Evolutionary conservation across 2,888 invertebrate genomes (phyloP).

Genomic region (Cephus spinipes): DNA sequence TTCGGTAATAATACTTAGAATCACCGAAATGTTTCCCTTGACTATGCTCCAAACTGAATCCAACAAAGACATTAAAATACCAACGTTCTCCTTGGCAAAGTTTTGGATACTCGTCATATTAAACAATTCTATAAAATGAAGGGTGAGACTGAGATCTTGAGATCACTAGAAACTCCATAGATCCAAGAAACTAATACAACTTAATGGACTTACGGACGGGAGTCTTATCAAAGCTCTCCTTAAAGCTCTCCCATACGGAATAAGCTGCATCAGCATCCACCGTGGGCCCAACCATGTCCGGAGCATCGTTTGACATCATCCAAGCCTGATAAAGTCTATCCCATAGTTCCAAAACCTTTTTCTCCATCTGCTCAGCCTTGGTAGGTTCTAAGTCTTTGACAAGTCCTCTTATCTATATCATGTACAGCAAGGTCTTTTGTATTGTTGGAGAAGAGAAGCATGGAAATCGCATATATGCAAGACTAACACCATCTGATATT

Average conservation of each 20-base stretch:
- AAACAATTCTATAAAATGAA: slow-evolving; percentile 72
- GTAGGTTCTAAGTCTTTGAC: slow-evolving; percentile 83
- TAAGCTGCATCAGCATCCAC: slow-evolving; percentile 80
- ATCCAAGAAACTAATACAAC: neutral
- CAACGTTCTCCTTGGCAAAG: slow-evolving; percentile 91
- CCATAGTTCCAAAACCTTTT: slow-evolving; percentile 92
- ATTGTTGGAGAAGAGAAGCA: too few species aligned
- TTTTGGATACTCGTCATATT: slow-evolving; percentile 80
- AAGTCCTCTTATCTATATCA: slow-evolving; percentile 76
- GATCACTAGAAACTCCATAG: slow-evolving; percentile 11
- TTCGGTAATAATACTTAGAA: slow-evolving; percentile 87
- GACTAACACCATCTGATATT: slow-evolving; percentile 83
- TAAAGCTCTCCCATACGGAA: slow-evolving; percentile 78
- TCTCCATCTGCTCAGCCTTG: slow-evolving; percentile 86
- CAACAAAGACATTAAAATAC: slow-evolving; percentile 86
- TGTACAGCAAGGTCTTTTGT: neutral
- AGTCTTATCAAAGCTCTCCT: slow-evolving; percentile 79
- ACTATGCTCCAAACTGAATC: slow-evolving; percentile 90
- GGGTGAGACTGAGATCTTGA: slow-evolving; percentile 46
- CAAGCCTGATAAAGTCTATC: slow-evolving; percentile 93
- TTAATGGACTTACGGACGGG: slow-evolving; percentile 71
- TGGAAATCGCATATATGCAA: neutral
- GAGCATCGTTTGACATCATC: slow-evolving; percentile 77
- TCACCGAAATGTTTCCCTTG: slow-evolving; percentile 91
- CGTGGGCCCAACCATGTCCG: slow-evolving; percentile 75